Evolutionary conservation across 2,797 vertebrate species (phyloP), one percentile per base, ranked within the genome.

Genomic region (Sus cebifrons): DNA sequence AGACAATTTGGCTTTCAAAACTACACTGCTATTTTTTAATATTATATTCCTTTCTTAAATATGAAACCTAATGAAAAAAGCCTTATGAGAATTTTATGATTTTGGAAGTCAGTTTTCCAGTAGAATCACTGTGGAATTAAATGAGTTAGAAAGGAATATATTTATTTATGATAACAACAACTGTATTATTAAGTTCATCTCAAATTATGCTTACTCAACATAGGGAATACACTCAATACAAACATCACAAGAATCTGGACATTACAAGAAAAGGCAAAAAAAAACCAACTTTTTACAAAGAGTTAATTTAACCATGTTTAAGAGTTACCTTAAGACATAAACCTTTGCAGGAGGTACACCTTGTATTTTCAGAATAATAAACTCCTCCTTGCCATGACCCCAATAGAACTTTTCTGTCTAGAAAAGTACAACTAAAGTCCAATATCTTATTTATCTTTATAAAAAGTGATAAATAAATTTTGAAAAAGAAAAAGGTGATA

Each of bases 321-420:
- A 98, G 96, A 96, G 94, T 96, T 97, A 97, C 85, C 83, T 94
- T 73, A 91, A 98, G 96, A 96, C 95, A 95, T 90, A 97, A 97
- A 96, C 64, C 90, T 97, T 97, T 97, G 92, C 96, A 97, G 89
- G 79, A 97, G 91, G 89, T 97, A 98, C 96, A 98, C 97, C 97
- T 98, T 98, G 89, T 98, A 89, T 97, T 98, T 98, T 97, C 97
- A 97, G 97, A 98, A 94, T 96, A 98, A 98, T 98, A 98, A 98
- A 98, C 86, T 98, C 97, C 97, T 98, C 98, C 98, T 98, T 98
- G 98, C 97, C 97, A 97, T 97, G 98, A 95, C 58, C 70, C 95
- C 86, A 97, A 97, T 94, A 96, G 96, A 97, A 94, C 88, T 74
- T 84, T 94, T 97, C 96, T 98, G 73, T 92, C 96, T 97, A 95